Evolutionary conservation across 2,113 vertebrate genomes (phyloP).

Genomic region (Proteles cristata): DNA sequence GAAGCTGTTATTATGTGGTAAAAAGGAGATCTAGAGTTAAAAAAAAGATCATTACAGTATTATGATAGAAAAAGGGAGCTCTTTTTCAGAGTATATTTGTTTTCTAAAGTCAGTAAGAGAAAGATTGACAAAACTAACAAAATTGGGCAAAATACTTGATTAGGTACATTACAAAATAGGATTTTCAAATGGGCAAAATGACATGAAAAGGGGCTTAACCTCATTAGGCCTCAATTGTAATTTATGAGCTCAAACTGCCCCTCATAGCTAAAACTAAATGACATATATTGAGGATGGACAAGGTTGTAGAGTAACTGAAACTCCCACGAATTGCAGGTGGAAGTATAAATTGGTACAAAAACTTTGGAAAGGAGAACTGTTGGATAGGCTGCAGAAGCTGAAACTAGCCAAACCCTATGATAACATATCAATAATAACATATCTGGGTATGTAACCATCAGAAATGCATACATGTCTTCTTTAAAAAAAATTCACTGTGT

Average conservation of each 20-base stretch:
- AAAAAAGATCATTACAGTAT: neutral
- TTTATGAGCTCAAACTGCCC: neutral
- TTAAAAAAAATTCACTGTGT: neutral
- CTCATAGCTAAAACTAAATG: neutral
- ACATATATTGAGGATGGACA: neutral
- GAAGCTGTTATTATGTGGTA: neutral
- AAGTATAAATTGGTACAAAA: neutral
- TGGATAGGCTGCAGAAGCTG: neutral
- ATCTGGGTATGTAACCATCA: neutral
- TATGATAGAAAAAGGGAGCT: neutral
- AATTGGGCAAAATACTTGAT: neutral
- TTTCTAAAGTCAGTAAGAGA: neutral
- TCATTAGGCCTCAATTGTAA: neutral
- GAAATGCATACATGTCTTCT: neutral
- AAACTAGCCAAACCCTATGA: neutral
- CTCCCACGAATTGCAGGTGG: neutral
- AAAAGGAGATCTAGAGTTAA: neutral
- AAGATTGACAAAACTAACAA: neutral
- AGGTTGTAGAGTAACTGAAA: neutral
- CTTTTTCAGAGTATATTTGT: neutral
- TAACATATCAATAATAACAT: neutral
- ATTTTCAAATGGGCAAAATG: neutral
- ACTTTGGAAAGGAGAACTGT: neutral
- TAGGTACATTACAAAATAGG: neutral
- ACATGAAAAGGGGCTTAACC: neutral